Percentiles rank a stretch among this genome's conserved stretches.
These are phyloP conservation scores for Orthosia cruda DNA, from an alignment of 2,888 invertebrate genomes.

Conservation along the genomic window DNA sequence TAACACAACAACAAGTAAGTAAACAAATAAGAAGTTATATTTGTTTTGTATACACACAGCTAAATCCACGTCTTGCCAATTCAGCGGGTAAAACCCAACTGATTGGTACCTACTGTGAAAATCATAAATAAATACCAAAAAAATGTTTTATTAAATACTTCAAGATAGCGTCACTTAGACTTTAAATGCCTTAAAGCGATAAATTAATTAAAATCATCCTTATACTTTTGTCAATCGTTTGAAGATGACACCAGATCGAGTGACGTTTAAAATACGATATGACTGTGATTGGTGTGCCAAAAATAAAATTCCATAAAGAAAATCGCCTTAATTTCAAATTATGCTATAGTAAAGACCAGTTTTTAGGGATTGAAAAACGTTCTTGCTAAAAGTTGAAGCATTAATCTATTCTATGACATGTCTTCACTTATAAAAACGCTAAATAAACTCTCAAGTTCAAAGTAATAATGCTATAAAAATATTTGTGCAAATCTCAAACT, in stretches of 20 bases:
- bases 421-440: constrained; percentile 4
- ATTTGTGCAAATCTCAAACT: constrained; percentile 18
- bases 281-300: no score
- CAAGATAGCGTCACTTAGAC: no score
- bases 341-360: background rate
- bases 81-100: background rate
- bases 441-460: background rate
- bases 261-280: no score
- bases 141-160: background rate
- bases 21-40: no score
- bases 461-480: constrained; percentile 40
- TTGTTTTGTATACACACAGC: no score
- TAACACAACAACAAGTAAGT: no score
- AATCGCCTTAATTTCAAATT: background rate
- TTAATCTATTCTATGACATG: constrained; percentile 10
- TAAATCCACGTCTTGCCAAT: no score
- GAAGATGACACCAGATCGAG: no score
- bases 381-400: constrained; percentile 1
- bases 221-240: no score
- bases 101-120: no score
- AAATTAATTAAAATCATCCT: no score
- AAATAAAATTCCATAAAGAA: background rate
- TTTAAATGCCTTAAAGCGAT: no score
- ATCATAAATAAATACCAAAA: background rate
- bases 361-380: background rate